Percentiles rank a stretch among this genome's conserved stretches.
phyloP scores from a whole-genome alignment of 2,113 vertebrate genomes.

The Gallinago jamesoni region DNA sequence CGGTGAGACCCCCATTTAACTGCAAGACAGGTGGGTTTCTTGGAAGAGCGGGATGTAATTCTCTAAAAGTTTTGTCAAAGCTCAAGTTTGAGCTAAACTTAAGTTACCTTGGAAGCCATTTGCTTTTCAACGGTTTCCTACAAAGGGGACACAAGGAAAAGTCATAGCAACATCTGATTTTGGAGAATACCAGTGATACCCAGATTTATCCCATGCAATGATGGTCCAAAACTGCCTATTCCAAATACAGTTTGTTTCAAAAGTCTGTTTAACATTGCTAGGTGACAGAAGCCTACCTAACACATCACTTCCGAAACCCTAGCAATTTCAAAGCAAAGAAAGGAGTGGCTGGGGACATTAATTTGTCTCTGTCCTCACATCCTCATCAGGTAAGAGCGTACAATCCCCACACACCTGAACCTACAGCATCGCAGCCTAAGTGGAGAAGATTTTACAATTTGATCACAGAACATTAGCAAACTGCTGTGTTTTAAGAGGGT shows the following conservation, averaged over 20 bases:
- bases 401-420: not conserved
- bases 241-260: not conserved
- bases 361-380: not conserved
- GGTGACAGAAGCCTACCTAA: not conserved
- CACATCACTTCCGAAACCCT: not conserved
- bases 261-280: not conserved
- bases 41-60: not conserved
- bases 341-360: not conserved
- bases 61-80: not conserved
- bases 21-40: not conserved
- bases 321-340: not conserved
- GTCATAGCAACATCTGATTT: not conserved
- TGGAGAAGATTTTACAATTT: not conserved
- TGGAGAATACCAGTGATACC: not conserved
- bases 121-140: not conserved
- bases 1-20: not conserved
- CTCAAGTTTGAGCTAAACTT: not conserved
- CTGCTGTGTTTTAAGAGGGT: not conserved
- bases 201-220: not conserved
- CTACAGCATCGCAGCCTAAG: not conserved
- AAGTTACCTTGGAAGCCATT: not conserved
- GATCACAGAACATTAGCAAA: not conserved
- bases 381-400: not conserved
- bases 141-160: not conserved
- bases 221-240: not conserved